Base-by-base conservation (phyloP, 2,113 vertebrate genomes). In the Ancistrus triradiatus region DNA sequence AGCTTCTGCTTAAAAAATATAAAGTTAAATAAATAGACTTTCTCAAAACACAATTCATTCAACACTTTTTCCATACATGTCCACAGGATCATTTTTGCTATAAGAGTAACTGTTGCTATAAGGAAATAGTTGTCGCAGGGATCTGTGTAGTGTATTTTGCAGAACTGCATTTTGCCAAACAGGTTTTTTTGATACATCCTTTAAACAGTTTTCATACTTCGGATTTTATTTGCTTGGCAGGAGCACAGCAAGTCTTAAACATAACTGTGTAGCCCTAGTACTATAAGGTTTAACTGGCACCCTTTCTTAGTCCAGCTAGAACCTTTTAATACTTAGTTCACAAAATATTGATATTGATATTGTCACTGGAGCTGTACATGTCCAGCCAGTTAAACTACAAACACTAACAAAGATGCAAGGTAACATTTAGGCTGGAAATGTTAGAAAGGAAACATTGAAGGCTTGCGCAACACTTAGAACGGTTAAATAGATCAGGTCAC, bases 371-470 rank as follows among this genome's bases (percentile, higher is more conserved):
- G 83, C 85, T 80, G 59, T 61, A 88, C 81, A 84, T 77, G 63
- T 73, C 79, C 82, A 78, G 77, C 77, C 72, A 71, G 89, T 87
- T 85, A 66, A 66, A 74, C 84, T 81, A 78, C 67, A 81, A 80
- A 82, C 78, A 80, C 77, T 73, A 84, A 85, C 86, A 85, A 82
- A 50, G 24, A 86, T 78, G 82, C 68, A 75, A 72, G 73, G 52
- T 43, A 81, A 81, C 68, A 83, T 78, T 78, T 71, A 85, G 79
- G 75, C 80, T 69, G 72, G 81, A 87, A 76, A 90, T 78, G 89
- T 83, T 72, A 74, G 77, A 85, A 89, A 89, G 81, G 74, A 85
- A 89, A 82, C 78, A 83, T 1, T 80, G 81, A 84, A 79, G 2
- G 46, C 78, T 83, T 72, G 63, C 80, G 65, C 76, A 74, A 82